phyloP scores from a whole-genome alignment of 1,140 invertebrate genomes.

The Drepana arcuata region DNA sequence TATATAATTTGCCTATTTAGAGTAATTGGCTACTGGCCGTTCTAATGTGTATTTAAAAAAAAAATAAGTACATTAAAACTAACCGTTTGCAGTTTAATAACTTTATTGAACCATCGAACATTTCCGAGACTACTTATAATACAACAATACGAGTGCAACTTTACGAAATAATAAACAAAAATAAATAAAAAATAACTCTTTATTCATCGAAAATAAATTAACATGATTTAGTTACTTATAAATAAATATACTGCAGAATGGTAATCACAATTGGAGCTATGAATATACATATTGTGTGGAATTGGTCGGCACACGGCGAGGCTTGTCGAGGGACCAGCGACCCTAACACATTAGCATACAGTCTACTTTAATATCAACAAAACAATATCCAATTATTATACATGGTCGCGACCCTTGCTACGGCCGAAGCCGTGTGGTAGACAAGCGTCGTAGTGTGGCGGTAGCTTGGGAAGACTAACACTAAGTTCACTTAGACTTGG shows the following conservation, averaged over 20 bases:
- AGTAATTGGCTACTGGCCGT: too few species aligned
- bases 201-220: slow-evolving; percentile 37
- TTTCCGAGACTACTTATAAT: too few species aligned
- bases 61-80: too few species aligned
- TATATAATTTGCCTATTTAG: too few species aligned
- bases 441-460: background rate
- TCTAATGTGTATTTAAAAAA: too few species aligned
- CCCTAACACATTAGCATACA: background rate
- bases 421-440: background rate
- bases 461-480: slow-evolving; percentile 1
- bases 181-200: slow-evolving; percentile 20
- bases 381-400: background rate
- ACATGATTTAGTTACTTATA: slow-evolving; percentile 27
- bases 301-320: background rate
- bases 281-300: slow-evolving; percentile 20
- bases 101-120: too few species aligned
- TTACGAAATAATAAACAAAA: slow-evolving; percentile 13
- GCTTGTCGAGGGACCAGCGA: background rate
- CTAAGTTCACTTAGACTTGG: slow-evolving; percentile 39
- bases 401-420: slow-evolving; percentile 1
- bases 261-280: slow-evolving; percentile 28
- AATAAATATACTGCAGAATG: slow-evolving; percentile 24
- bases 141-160: too few species aligned
- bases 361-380: background rate
- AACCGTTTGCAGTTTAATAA: too few species aligned